These are phyloP conservation scores for Campylomormyrus tamandua DNA, from an alignment of 2,113 vertebrate species.

Conservation along the genomic window DNA sequence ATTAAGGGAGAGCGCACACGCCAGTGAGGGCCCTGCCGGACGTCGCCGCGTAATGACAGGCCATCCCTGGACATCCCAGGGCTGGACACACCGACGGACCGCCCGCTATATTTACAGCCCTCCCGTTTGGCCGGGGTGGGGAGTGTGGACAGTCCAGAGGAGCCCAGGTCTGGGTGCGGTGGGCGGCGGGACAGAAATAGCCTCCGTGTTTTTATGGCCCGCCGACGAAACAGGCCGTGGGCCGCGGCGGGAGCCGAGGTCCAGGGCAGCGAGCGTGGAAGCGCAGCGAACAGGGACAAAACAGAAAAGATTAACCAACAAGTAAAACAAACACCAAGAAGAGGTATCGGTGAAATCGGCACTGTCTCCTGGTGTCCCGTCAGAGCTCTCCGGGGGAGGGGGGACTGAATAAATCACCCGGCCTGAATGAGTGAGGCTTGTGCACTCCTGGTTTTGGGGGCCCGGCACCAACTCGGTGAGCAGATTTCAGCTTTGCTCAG, in stretches of 20 bases:
- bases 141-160: slow-evolving; percentile 39
- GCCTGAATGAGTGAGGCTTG: neutral
- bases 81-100: neutral
- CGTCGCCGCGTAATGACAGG: slow-evolving; percentile 12
- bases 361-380: neutral
- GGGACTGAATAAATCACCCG: neutral
- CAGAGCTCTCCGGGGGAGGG: neutral
- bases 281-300: neutral
- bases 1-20: neutral
- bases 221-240: slow-evolving; percentile 13
- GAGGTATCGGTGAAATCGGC: neutral
- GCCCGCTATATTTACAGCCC: slow-evolving; percentile 16
- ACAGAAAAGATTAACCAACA: neutral
- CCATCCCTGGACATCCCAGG: slow-evolving; percentile 35
- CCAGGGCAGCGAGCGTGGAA: slow-evolving; percentile 10
- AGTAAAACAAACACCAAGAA: slow-evolving; percentile 15
- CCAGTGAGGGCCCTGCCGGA: neutral
- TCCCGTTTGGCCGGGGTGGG: slow-evolving; percentile 13
- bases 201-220: slow-evolving; percentile 40
- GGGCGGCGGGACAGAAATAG: slow-evolving; percentile 56
- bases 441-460: neutral
- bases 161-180: slow-evolving; percentile 51
- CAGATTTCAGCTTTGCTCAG: slow-evolving; percentile 40
- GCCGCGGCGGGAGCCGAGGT: slow-evolving; percentile 27
- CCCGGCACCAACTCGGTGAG: neutral